These are phyloP conservation scores for Darevskia mixta DNA, from an alignment of 2,797 vertebrate genomes.

Conservation along the genomic window DNA sequence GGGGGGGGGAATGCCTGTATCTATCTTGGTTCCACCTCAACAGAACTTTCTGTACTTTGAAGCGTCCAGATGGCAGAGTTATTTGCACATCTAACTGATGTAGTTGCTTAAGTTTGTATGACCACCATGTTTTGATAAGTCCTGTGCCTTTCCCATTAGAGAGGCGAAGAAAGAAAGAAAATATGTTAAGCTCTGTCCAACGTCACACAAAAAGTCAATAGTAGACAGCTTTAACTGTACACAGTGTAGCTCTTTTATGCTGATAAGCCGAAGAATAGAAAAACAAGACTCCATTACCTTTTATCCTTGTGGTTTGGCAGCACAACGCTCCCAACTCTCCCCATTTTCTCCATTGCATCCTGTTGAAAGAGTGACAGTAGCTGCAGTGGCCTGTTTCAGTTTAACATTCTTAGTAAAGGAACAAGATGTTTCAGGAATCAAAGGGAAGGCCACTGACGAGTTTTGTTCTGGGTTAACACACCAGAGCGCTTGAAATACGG, in stretches of 20 bases:
- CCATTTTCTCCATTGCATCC: slow-evolving; percentile 95
- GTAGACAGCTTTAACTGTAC: neutral
- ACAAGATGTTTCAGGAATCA: slow-evolving; percentile 69
- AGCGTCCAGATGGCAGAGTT: neutral
- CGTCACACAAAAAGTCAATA: neutral
- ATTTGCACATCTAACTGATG: neutral
- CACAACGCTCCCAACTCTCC: slow-evolving; percentile 88
- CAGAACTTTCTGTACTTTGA: neutral
- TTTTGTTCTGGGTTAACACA: slow-evolving; percentile 63
- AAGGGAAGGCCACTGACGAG: slow-evolving; percentile 65
- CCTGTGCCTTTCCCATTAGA: neutral
- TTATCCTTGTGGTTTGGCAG: slow-evolving; percentile 83
- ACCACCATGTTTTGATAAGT: neutral
- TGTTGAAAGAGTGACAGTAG: slow-evolving; percentile 75
- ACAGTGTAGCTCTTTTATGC: neutral
- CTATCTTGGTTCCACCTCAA: neutral
- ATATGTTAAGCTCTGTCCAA: neutral
- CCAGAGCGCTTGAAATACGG: slow-evolving; percentile 68
- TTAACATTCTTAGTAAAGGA: slow-evolving; percentile 73
- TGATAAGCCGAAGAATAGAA: neutral
- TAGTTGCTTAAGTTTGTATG: neutral
- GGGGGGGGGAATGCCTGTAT: no score
- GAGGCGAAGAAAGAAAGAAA: neutral
- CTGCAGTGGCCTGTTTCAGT: slow-evolving; percentile 66
- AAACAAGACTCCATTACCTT: slow-evolving; percentile 78